Conservation (phyloP, 2,888 invertebrate genomes). For the Cyclophora punctaria region DNA sequence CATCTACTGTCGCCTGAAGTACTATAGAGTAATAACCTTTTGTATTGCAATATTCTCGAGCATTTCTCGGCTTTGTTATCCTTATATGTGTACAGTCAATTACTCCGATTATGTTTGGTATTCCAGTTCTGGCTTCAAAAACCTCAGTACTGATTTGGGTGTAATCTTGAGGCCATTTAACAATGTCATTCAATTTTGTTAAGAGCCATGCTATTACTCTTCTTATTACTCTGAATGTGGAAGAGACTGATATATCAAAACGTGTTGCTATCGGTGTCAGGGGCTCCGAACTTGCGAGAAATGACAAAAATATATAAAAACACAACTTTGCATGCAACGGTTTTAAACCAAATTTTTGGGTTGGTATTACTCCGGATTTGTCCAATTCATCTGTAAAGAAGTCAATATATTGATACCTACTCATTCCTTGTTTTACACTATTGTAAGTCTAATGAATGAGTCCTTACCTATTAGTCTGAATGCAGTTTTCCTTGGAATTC, state of each 20-base stretch:
- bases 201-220: slow-evolving; percentile 51
- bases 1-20: slow-evolving; percentile 46
- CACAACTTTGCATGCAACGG: slow-evolving; percentile 51
- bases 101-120: slow-evolving; percentile 43
- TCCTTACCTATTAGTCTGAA: slow-evolving; percentile 37
- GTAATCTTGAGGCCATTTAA: slow-evolving; percentile 46
- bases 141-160: slow-evolving; percentile 37
- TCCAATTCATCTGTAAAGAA: slow-evolving; percentile 49
- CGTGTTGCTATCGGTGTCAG: slow-evolving; percentile 48
- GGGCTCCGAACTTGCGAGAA: slow-evolving; percentile 46
- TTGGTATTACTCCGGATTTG: slow-evolving; percentile 48
- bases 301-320: slow-evolving; percentile 51
- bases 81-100: slow-evolving; percentile 49
- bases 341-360: slow-evolving; percentile 48
- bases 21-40: slow-evolving; percentile 51
- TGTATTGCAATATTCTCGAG: slow-evolving; percentile 43
- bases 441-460: no score
- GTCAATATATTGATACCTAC: background rate
- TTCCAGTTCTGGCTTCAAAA: slow-evolving; percentile 42
- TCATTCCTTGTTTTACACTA: background rate
- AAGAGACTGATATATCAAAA: slow-evolving; percentile 54
- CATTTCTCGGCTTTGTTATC: slow-evolving; percentile 51
- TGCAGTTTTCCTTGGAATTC: slow-evolving; percentile 43
- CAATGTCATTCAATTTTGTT: slow-evolving; percentile 44
- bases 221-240: slow-evolving; percentile 49